Evolutionary conservation across 2,888 invertebrate species (phyloP), one percentile per base, ranked within the genome.

Genomic region (Hyposoter didymator): DNA sequence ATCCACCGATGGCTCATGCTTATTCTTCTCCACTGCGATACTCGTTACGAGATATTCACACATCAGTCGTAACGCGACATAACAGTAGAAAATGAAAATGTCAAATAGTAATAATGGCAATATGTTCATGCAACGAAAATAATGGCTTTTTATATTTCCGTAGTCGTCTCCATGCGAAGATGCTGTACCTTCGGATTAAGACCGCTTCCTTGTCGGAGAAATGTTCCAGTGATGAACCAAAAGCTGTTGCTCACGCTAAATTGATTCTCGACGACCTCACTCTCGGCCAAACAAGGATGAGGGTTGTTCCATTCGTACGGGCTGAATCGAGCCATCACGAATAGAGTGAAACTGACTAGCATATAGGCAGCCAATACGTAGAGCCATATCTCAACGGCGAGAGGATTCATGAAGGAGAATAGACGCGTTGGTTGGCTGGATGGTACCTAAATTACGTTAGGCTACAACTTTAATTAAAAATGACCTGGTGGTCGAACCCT

Each of bases 311-410:
- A 98, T 94, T 99, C 99, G 94, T 99, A 99, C 0, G 99, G 99
- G 45, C 98, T 98, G 94, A 99, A 99, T 88, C 99, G 95, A 8
- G 99, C 99, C 96, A 99, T 97, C 78, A 99, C 98, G 94, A 99
- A 99, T 90, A 99, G 95, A 0, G 98, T 98, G 94, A 98, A 97
- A 35, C 98, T 98, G 87, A 99, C 99, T 89, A 99, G 95, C 89
- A 99, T 96, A 94, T 99, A 99, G 19, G 99, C 99, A 32, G 98
- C 98, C 88, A 98, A 94, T 84, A 99, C 98, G 95, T 98, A 98
- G 88, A 99, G 95, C 99, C 99, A 99, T 90, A 99, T 99, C 95
- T 99, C 98, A 90, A 98, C 97, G 0, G 99, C 98, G 91, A 99
- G 95, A 0, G 99, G 99, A 93, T 98, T 98, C 94, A 99, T 97